Conservation (phyloP, 2,113 vertebrate genomes). For the Vimba vimba region DNA sequence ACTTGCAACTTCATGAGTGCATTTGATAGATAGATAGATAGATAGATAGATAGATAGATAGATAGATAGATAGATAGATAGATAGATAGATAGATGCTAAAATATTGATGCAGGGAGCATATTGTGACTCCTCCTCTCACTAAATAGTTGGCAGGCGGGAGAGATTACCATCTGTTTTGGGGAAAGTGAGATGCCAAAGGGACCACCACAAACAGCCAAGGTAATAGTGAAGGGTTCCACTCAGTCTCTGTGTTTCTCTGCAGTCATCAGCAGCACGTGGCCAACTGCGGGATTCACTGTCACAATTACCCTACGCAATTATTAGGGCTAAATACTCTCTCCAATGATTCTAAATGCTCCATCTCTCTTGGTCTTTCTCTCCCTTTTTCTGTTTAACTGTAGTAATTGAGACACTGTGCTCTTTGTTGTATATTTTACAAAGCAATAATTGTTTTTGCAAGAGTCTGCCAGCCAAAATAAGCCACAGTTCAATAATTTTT, state of each 20-base stretch:
- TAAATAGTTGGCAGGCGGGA: slow-evolving; percentile 68
- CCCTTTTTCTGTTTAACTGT: slow-evolving; percentile 22
- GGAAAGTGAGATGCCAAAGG: slow-evolving; percentile 65
- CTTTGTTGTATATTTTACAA: slow-evolving; percentile 40
- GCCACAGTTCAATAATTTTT: slow-evolving; percentile 32
- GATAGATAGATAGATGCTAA: slow-evolving; percentile 26
- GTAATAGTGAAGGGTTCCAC: slow-evolving; percentile 74
- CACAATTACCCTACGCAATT: slow-evolving; percentile 41
- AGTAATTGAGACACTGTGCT: slow-evolving; percentile 14
- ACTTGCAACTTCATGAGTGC: not conserved
- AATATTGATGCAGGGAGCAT: slow-evolving; percentile 47
- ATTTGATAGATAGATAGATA: too few relatives aligned
- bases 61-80: not conserved
- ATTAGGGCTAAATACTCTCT: slow-evolving; percentile 45
- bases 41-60: too few relatives aligned
- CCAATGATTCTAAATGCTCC: not conserved
- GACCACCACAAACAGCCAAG: slow-evolving; percentile 69
- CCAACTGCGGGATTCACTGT: slow-evolving; percentile 50
- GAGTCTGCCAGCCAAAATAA: slow-evolving; percentile 34
- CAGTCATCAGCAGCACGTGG: slow-evolving; percentile 45
- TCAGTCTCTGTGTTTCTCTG: slow-evolving; percentile 67
- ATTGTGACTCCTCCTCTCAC: slow-evolving; percentile 59
- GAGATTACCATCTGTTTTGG: slow-evolving; percentile 72
- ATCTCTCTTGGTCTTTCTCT: not conserved
- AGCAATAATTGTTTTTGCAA: slow-evolving; percentile 47